Evolutionary conservation across 2,113 vertebrate genomes (phyloP).

Genomic region (Indicator maculatus): DNA sequence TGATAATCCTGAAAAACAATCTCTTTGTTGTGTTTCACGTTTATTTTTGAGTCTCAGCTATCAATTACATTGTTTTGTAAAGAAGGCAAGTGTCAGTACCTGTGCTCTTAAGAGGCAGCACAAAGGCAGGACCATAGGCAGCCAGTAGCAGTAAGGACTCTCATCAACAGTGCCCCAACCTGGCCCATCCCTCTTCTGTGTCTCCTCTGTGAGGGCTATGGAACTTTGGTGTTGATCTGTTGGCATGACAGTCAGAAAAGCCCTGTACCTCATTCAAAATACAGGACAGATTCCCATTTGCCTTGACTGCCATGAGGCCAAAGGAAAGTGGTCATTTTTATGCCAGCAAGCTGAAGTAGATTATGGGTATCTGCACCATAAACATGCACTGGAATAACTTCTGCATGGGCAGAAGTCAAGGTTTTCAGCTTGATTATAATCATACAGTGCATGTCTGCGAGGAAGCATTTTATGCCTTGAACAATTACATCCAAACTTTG

Average conservation of each 20-base stretch:
- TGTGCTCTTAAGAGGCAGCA: not conserved
- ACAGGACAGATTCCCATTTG: not conserved
- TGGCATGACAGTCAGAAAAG: not conserved
- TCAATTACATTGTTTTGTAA: not conserved
- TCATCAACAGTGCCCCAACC: not conserved
- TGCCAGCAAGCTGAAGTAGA: not conserved
- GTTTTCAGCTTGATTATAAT: not conserved
- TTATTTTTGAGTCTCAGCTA: constrained; percentile 16
- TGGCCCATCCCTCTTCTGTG: rapidly evolving
- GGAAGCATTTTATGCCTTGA: not conserved
- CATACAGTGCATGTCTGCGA: not conserved
- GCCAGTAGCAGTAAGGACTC: no score
- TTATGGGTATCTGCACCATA: not conserved
- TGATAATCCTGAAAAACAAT: constrained; percentile 7
- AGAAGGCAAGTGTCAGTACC: not conserved
- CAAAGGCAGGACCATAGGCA: not conserved
- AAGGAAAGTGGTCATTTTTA: not conserved
- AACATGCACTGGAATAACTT: not conserved
- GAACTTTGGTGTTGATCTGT: not conserved
- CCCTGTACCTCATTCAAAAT: not conserved
- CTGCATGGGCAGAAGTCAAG: not conserved
- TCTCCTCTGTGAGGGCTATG: not conserved
- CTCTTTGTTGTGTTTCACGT: not conserved
- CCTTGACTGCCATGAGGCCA: not conserved
- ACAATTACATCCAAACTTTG: not conserved